Conservation (phyloP, 1,140 invertebrate species). For the Cryptotermes secundus region DNA sequence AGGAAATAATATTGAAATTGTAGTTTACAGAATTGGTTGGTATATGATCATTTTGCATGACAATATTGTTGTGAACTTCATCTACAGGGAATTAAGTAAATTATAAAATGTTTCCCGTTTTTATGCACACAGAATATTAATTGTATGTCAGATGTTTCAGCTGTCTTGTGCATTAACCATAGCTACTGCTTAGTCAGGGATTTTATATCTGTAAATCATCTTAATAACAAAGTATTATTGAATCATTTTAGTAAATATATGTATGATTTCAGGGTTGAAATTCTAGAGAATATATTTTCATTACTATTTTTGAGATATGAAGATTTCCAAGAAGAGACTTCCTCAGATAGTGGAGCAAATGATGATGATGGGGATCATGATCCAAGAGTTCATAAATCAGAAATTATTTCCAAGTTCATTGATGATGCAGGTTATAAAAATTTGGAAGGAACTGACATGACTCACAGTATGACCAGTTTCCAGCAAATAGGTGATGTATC, state of each 20-base stretch:
- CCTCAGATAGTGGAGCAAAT: slow-evolving; percentile 26
- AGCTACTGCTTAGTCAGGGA: too few species aligned
- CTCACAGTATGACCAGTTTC: not conserved
- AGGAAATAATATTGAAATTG: too few species aligned
- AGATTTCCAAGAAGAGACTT: slow-evolving; percentile 22
- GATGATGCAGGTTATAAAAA: not conserved
- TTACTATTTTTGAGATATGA: slow-evolving; percentile 26
- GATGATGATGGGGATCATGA: slow-evolving; percentile 17
- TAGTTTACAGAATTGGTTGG: too few species aligned
- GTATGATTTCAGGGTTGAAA: slow-evolving; percentile 12
- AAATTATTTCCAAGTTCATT: not conserved
- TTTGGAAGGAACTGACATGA: not conserved
- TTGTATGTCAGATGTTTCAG: too few species aligned
- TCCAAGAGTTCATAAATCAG: not conserved
- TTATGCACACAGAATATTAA: too few species aligned
- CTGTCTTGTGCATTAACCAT: too few species aligned
- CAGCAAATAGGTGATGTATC: not conserved
- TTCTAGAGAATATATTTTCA: slow-evolving; percentile 30
- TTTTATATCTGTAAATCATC: too few species aligned
- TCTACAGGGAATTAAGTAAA: too few species aligned
- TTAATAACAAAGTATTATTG: too few species aligned
- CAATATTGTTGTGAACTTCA: too few species aligned
- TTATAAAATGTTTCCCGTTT: too few species aligned
- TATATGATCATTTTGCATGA: too few species aligned
- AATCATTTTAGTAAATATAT: not conserved